Conservation (phyloP, 2,888 invertebrate species). For the Phalera bucephala region DNA sequence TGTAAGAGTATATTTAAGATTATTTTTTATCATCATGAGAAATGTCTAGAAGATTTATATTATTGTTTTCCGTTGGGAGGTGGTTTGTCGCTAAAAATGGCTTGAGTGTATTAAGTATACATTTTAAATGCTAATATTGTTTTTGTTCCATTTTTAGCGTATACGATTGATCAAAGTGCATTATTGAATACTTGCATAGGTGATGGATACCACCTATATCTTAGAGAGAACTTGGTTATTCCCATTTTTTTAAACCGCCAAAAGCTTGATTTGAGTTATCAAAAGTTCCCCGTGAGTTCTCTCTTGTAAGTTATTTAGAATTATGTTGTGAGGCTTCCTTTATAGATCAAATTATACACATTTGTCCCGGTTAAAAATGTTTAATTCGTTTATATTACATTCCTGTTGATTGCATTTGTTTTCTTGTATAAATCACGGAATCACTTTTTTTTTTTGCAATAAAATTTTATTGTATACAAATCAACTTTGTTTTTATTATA, state of each 20-base stretch:
- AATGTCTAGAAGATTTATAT: not conserved
- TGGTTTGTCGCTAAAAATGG: not conserved
- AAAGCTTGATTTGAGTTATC: too few relatives aligned
- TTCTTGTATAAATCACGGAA: constrained; percentile 43
- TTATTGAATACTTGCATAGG: not conserved
- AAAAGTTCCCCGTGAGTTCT: too few relatives aligned
- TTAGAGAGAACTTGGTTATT: too few relatives aligned
- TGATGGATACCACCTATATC: too few relatives aligned
- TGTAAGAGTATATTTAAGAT: constrained; percentile 31
- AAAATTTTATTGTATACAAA: constrained; percentile 62
- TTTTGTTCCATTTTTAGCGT: too few relatives aligned
- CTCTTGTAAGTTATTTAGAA: too few relatives aligned
- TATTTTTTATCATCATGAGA: constrained; percentile 19
- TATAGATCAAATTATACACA: constrained; percentile 42
- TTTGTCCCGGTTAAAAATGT: constrained; percentile 63
- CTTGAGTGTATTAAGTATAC: too few relatives aligned
- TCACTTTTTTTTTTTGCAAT: constrained; percentile 52
- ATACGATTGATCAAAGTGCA: too few relatives aligned
- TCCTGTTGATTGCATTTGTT: constrained; percentile 62
- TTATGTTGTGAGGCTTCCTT: constrained; percentile 46
- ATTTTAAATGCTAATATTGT: too few relatives aligned
- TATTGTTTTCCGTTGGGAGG: not conserved
- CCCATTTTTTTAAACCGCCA: too few relatives aligned
- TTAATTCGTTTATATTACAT: constrained; percentile 59
- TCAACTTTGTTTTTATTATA: constrained; percentile 43